Conservation (phyloP, 2,888 invertebrate genomes). For the Acleris emargana region DNA sequence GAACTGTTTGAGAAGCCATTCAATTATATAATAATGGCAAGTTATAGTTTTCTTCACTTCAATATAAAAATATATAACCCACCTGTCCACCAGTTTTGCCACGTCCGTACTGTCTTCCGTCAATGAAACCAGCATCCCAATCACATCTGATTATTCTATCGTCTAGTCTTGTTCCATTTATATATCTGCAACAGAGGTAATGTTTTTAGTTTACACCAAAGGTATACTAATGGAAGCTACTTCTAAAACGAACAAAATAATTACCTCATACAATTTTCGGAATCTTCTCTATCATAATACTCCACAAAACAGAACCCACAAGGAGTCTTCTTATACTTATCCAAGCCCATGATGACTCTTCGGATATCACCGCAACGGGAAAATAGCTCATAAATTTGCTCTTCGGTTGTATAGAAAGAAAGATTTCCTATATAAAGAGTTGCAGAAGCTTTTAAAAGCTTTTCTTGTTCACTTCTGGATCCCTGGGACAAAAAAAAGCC, state of each 20-base stretch:
- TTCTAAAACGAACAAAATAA: slow-evolving; percentile 37
- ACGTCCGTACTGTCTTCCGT: slow-evolving; percentile 98
- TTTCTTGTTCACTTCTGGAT: slow-evolving; percentile 94
- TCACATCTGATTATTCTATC: slow-evolving; percentile 98
- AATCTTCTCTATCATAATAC: slow-evolving; percentile 90
- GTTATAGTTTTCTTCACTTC: no score
- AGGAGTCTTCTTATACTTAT: slow-evolving; percentile 98
- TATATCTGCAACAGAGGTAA: slow-evolving; percentile 85
- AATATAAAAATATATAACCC: slow-evolving; percentile 37
- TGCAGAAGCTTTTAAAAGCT: slow-evolving; percentile 87
- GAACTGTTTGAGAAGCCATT: no score
- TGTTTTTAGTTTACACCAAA: neutral
- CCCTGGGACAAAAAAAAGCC: slow-evolving; percentile 83
- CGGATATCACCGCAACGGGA: slow-evolving; percentile 97
- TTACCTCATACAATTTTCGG: slow-evolving; percentile 91
- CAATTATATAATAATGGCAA: no score
- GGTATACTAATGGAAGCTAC: slow-evolving; percentile 12
- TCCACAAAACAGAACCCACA: slow-evolving; percentile 99
- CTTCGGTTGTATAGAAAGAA: slow-evolving; percentile 99
- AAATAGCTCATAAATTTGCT: slow-evolving; percentile 98
- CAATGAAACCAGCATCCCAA: slow-evolving; percentile 99
- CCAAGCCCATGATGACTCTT: slow-evolving; percentile 97
- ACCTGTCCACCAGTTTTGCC: slow-evolving; percentile 99
- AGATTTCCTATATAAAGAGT: slow-evolving; percentile 99
- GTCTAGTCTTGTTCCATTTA: slow-evolving; percentile 98